A percentile compares a stretch with the other conserved stretches of the same genome.
Evolutionary conservation across 92 coral and sea anemone species (phyloP).

Genomic region (Meandrina meandrites): DNA sequence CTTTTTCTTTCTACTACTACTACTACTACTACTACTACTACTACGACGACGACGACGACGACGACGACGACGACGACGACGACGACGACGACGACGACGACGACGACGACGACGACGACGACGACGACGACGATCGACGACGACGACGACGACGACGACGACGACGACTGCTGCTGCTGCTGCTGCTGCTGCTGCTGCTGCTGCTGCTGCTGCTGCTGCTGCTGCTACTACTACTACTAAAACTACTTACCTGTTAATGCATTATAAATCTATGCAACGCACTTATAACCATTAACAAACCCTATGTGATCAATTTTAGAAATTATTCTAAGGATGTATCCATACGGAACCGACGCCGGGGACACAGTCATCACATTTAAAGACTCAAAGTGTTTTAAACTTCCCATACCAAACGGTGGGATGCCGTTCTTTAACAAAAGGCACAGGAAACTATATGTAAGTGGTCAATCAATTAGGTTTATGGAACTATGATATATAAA

Average conservation of each 20-base stretch:
- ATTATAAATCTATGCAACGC: neutral
- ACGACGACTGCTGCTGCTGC: too few relatives aligned
- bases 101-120: too few relatives aligned
- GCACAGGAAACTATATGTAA: constrained; percentile 34
- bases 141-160: too few relatives aligned
- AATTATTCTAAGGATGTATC: constrained; percentile 21
- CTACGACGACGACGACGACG: too few relatives aligned
- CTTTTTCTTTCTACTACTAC: neutral
- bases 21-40: neutral
- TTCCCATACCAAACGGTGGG: constrained; percentile 14
- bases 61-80: too few relatives aligned
- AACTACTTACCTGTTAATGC: too few relatives aligned
- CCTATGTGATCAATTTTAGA: neutral
- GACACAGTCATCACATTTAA: neutral
- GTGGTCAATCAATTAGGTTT: neutral
- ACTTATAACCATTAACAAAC: neutral
- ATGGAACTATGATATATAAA: too few relatives aligned
- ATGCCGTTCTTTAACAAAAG: constrained; percentile 33
- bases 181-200: too few relatives aligned
- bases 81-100: too few relatives aligned
- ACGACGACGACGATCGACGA: too few relatives aligned
- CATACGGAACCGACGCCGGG: neutral
- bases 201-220: too few relatives aligned
- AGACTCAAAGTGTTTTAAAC: constrained; percentile 23
- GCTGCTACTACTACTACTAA: too few relatives aligned